Evolutionary conservation across 37 sponge, comb jelly and placozoan species (phyloP).

Genomic region (Cladorhizidae sp.): DNA sequence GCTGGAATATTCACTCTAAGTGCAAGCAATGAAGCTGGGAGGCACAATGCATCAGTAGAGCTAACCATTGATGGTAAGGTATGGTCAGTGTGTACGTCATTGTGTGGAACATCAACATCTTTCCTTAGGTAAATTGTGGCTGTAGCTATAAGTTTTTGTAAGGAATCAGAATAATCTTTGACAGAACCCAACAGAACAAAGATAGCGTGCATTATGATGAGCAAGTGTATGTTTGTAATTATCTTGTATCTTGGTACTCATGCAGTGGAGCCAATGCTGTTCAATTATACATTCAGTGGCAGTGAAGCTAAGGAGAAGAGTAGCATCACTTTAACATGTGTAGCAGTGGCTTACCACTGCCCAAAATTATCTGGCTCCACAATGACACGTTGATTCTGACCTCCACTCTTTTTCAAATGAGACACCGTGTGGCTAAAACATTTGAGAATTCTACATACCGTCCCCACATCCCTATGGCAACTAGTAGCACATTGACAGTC

Average conservation of each 20-base stretch:
- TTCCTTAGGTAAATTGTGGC: no score
- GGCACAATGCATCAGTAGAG: neutral
- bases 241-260: neutral
- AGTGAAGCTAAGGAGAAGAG: neutral
- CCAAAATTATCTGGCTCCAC: conserved; percentile 31
- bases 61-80: conserved; percentile 24
- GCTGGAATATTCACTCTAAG: conserved; percentile 15
- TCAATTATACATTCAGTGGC: neutral
- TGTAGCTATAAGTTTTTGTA: no score
- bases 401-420: neutral
- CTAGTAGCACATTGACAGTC: conserved; percentile 23
- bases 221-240: neutral
- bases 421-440: neutral
- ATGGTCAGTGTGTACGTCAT: no score
- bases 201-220: no score
- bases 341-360: conserved; percentile 35
- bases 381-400: neutral
- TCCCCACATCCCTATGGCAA: conserved; percentile 17
- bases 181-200: no score
- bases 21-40: conserved; percentile 24
- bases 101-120: no score
- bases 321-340: conserved; percentile 12
- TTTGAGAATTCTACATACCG: neutral
- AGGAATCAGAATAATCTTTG: no score
- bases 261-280: neutral